These are phyloP conservation scores for Silurus glanis DNA, from an alignment of 2,113 vertebrate genomes.

Conservation along the genomic window DNA sequence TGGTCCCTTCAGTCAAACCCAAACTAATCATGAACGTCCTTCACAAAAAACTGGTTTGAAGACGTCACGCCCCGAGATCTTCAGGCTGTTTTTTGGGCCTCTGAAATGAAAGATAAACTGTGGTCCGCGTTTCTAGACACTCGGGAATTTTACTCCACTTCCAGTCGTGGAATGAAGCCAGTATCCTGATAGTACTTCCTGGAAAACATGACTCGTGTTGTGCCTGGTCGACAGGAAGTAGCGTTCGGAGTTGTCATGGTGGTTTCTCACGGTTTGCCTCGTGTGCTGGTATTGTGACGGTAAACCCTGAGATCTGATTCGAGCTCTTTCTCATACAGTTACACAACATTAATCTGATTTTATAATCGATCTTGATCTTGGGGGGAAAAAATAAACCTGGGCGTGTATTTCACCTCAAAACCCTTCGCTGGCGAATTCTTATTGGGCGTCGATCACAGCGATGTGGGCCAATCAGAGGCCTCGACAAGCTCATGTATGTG, in stretches of 20 bases:
- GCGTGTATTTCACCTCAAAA: too few species aligned
- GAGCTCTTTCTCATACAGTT: not conserved
- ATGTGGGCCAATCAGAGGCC: not conserved
- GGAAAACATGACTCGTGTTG: not conserved
- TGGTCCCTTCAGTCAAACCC: not conserved
- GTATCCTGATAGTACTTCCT: not conserved
- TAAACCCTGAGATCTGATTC: not conserved
- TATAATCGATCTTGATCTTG: not conserved
- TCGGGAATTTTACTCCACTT: not conserved
- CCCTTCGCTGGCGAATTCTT: too few species aligned
- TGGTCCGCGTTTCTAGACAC: not conserved
- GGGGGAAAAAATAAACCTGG: not conserved
- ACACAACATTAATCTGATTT: not conserved
- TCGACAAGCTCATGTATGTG: not conserved
- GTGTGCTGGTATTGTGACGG: not conserved
- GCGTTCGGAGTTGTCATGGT: not conserved
- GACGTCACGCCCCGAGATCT: too few species aligned
- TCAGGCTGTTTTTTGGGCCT: not conserved
- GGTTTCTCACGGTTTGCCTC: too few species aligned
- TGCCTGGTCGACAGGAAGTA: not conserved
- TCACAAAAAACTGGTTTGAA: not conserved
- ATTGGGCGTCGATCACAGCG: not conserved
- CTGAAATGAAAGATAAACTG: not conserved
- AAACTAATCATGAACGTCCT: not conserved
- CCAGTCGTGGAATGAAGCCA: not conserved